Evolutionary conservation across 2,888 invertebrate genomes (phyloP), one percentile per base, ranked within the genome.

Genomic region (Ectropis crepuscularia): DNA sequence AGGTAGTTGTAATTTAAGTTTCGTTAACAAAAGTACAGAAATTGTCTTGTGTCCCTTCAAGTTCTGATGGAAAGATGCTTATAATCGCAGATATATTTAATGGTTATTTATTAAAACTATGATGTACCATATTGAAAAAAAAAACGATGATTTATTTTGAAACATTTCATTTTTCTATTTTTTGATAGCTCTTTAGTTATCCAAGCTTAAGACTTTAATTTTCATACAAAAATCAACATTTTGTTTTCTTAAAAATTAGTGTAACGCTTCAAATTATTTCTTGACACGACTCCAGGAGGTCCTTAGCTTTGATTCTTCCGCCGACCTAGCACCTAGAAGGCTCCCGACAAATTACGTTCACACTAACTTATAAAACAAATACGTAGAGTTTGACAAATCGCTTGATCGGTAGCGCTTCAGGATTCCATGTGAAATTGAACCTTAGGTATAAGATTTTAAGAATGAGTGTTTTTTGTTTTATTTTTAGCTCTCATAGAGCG

Each of bases 321-420:
- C 79, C 81, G 82, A 85, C 76, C 78, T 83, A 80, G 78, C 88
- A 83, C 83, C 78, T 81, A 79, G 78, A 76, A 75, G 79, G 81
- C 85, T 85, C 80, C 85, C 78, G 81, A 86, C 88, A 85, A 77
- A 79, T 82, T 79, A 83, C 79, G 76, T 81, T 77, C 75, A 76
- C 77, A 83, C 88, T 88, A 90, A 91, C 79, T 76, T 75, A 87
- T 86, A 82, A 87, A 85, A 81, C 79, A 86, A 90, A 91, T 78
- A 88, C 86, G 85, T 73, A 71, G 71, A 86, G 82, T 89, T 87
- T 88, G 87, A 83, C 78, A 77, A 76, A 76, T 77, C 79, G 74
- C 71, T 74, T 78, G 81, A 84, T 87, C 87, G 74, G 85, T 85
- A 86, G 87, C 86, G 74, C 10, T 53, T 46, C 6, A 65, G 53